Evolutionary conservation across 2,113 vertebrate species (phyloP).

Genomic region (Camarhynchus parvulus): DNA sequence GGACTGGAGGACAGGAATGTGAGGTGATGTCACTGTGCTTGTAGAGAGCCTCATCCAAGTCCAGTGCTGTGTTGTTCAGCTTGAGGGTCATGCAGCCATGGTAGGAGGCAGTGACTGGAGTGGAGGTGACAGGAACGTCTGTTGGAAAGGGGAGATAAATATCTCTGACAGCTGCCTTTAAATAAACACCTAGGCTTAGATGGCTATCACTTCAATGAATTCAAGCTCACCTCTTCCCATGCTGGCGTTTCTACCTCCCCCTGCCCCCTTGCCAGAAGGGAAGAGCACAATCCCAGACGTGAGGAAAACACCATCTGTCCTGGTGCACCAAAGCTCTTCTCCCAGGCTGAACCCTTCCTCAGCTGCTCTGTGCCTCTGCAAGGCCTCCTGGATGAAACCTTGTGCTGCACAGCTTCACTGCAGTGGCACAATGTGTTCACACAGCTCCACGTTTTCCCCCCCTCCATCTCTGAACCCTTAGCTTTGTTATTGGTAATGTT

Average conservation of each 20-base stretch:
- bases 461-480: not conserved
- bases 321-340: not conserved
- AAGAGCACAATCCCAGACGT: not conserved
- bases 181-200: not conserved
- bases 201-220: not conserved
- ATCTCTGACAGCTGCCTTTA: not conserved
- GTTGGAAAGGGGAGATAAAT: conserved; percentile 25
- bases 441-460: fast-evolving
- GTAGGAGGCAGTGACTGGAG: conserved; percentile 88
- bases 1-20: conserved; percentile 87
- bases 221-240: not conserved
- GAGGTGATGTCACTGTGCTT: conserved; percentile 94
- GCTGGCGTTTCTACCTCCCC: not conserved
- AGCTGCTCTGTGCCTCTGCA: not conserved
- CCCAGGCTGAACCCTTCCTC: not conserved
- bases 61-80: conserved; percentile 79
- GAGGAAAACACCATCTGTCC: not conserved
- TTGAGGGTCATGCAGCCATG: conserved; percentile 90
- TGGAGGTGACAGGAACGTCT: conserved; percentile 91
- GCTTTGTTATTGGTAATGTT: not conserved
- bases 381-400: not conserved
- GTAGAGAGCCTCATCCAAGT: conserved; percentile 88
- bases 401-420: not conserved
- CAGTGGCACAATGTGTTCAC: not conserved
- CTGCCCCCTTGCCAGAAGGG: not conserved